phyloP scores from a whole-genome alignment of 2,888 invertebrate genomes.

The Aplocera efformata region DNA sequence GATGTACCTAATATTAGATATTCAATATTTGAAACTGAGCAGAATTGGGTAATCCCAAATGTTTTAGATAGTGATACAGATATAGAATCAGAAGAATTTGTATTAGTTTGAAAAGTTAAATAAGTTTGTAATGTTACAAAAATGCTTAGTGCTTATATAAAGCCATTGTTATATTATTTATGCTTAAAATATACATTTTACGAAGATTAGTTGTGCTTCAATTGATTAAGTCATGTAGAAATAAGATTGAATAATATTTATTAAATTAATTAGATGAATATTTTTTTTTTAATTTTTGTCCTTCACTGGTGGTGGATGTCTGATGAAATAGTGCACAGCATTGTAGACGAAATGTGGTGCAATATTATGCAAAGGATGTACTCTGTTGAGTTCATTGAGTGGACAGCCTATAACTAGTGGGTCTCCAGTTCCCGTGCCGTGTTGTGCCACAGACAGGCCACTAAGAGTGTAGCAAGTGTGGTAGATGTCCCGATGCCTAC shows the following conservation, averaged over 20 bases:
- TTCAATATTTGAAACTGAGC: constrained; percentile 76
- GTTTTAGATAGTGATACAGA: constrained; percentile 82
- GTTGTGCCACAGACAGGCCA: constrained; percentile 96
- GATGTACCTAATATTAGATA: constrained; percentile 78
- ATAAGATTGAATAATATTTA: constrained; percentile 2
- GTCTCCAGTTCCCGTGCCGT: constrained; percentile 74
- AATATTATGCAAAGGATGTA: constrained; percentile 92
- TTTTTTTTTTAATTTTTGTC: constrained; percentile 51
- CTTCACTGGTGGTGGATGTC: constrained; percentile 69
- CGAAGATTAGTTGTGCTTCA: constrained; percentile 7
- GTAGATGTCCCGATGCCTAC: constrained; percentile 92
- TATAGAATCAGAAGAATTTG: constrained; percentile 87
- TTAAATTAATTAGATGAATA: constrained; percentile 10
- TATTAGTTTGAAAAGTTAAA: constrained; percentile 67
- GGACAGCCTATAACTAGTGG: constrained; percentile 83
- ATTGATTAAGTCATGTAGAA: constrained; percentile 3
- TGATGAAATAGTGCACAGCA: constrained; percentile 72
- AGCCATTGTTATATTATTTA: constrained; percentile 28
- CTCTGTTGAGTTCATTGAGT: constrained; percentile 85
- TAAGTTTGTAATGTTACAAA: constrained; percentile 19
- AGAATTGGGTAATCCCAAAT: constrained; percentile 69
- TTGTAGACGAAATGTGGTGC: constrained; percentile 82
- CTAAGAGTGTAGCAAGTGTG: constrained; percentile 98
- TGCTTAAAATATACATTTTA: constrained; percentile 22
- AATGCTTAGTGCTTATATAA: constrained; percentile 20